These are phyloP conservation scores for Cricetomys ansorgei DNA, from an alignment of 2,113 vertebrate species.

Conservation along the genomic window DNA sequence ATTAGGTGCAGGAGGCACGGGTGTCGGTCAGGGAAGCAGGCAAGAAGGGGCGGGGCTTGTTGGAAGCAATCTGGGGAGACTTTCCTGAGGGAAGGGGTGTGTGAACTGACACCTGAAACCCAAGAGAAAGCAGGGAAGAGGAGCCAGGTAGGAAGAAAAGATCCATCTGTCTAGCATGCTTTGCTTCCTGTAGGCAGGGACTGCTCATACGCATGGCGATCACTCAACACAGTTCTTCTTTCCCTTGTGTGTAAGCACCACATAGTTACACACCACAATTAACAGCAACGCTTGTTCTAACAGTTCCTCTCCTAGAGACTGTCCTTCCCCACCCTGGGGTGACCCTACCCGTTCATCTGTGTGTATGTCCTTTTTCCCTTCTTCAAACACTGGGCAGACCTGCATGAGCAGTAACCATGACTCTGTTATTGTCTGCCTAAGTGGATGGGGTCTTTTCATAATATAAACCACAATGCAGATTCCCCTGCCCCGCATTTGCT, in stretches of 20 bases:
- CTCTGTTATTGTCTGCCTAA: neutral
- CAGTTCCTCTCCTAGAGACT: neutral
- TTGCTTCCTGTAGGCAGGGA: neutral
- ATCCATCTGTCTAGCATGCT: neutral
- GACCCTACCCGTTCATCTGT: neutral
- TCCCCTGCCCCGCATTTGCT: neutral
- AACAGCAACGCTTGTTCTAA: neutral
- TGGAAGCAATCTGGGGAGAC: neutral
- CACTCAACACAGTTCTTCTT: neutral
- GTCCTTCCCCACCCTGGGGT: neutral
- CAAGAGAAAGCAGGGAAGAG: neutral
- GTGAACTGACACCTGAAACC: neutral
- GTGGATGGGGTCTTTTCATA: neutral
- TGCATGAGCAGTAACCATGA: neutral
- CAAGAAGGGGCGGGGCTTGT: neutral
- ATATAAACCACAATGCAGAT: neutral
- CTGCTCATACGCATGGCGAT: neutral
- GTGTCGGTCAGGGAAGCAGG: too few species aligned
- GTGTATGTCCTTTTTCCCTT: neutral
- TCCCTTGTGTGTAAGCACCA: neutral
- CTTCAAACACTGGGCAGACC: neutral
- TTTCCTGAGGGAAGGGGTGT: neutral
- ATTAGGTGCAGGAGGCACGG: neutral
- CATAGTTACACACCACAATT: neutral
- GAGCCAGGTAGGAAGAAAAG: neutral